phyloP scores from a whole-genome alignment of 2,797 vertebrate genomes.

The Cyclopterus lumpus region DNA sequence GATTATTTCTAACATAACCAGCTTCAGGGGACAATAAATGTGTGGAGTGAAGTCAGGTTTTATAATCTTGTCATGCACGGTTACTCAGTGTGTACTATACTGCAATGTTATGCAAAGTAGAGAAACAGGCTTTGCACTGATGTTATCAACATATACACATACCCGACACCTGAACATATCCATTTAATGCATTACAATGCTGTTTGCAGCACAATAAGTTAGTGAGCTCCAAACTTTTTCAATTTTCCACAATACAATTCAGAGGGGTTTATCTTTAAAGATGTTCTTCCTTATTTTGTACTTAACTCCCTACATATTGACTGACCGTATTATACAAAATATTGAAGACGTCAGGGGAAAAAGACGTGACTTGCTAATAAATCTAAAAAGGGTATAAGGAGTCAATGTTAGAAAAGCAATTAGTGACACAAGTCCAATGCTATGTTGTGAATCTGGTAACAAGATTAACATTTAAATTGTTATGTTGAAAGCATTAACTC shows the following conservation, averaged over 20 bases:
- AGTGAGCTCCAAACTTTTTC: background rate
- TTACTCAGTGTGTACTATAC: constrained; percentile 3
- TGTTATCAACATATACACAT: constrained; percentile 29
- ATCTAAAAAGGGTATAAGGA: background rate
- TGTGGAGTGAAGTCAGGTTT: constrained; percentile 6
- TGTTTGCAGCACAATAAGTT: background rate
- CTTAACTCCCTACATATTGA: background rate
- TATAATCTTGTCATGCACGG: constrained; percentile 12
- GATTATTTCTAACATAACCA: background rate
- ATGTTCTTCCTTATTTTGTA: background rate
- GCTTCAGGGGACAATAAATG: background rate
- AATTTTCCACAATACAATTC: background rate
- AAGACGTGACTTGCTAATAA: constrained; percentile 1
- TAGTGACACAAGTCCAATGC: background rate
- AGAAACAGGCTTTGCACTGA: constrained; percentile 45
- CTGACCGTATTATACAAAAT: background rate
- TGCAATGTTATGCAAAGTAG: constrained; percentile 7
- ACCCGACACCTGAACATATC: background rate
- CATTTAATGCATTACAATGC: background rate
- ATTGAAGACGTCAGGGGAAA: background rate
- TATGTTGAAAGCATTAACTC: background rate
- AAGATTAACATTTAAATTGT: no score
- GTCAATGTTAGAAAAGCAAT: background rate
- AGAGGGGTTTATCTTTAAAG: background rate
- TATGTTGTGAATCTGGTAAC: background rate